Evolutionary conservation across 37 sponge, comb jelly and placozoan species (phyloP).

Genomic region (Dysidea cf. avara): DNA sequence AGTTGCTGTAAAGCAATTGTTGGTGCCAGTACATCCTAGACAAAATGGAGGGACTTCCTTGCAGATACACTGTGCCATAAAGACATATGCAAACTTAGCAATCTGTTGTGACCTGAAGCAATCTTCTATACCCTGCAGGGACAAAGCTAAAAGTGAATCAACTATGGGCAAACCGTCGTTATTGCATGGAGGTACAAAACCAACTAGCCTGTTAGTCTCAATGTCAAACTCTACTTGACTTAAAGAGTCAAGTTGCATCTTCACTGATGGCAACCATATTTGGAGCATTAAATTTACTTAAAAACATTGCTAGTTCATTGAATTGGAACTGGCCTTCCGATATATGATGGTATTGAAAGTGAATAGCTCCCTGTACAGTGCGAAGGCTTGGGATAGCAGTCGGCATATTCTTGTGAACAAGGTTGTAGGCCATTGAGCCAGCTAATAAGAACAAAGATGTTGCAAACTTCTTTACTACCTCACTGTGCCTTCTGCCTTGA

Average conservation of each 20-base stretch:
- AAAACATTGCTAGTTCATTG: constrained; percentile 15
- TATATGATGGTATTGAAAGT: background rate
- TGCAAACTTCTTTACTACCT: constrained; percentile 22
- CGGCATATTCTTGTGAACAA: constrained; percentile 12
- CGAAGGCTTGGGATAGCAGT: constrained; percentile 13
- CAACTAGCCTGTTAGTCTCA: constrained; percentile 16
- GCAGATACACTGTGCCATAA: constrained; percentile 30
- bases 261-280: constrained; percentile 10
- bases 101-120: background rate
- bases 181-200: constrained; percentile 25
- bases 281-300: background rate
- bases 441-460: constrained; percentile 22
- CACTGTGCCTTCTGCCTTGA: constrained; percentile 5
- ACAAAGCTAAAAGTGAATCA: constrained; percentile 6
- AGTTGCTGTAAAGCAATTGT: constrained; percentile 24
- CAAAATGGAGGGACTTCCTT: constrained; percentile 22
- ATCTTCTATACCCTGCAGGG: constrained; percentile 13
- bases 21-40: constrained; percentile 12
- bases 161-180: too few relatives aligned
- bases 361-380: constrained; percentile 25
- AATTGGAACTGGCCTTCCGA: constrained; percentile 24
- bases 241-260: constrained; percentile 28
- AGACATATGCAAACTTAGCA: constrained; percentile 28
- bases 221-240: constrained; percentile 19
- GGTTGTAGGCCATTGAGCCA: constrained; percentile 22